These are phyloP conservation scores for Chaenodraco wilsoni DNA, from an alignment of 2,797 vertebrate genomes.

Conservation along the genomic window DNA sequence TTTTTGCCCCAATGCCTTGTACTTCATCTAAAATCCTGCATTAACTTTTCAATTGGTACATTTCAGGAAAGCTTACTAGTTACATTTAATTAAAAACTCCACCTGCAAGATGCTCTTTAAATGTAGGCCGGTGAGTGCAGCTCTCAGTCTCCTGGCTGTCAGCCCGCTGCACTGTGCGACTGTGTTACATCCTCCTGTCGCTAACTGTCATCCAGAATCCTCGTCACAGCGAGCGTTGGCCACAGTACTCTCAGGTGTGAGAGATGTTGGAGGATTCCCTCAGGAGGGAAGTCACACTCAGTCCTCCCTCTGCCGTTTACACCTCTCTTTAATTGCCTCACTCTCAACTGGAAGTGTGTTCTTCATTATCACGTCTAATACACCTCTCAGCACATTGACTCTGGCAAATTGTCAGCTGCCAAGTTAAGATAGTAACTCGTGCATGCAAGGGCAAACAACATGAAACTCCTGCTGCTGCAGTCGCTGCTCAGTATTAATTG, in stretches of 20 bases:
- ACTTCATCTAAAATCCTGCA: not conserved
- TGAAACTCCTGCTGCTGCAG: constrained; percentile 44
- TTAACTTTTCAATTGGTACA: not conserved
- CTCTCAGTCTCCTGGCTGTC: constrained; percentile 28
- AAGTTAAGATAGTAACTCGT: constrained; percentile 58
- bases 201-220: constrained; percentile 55
- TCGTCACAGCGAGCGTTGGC: constrained; percentile 32
- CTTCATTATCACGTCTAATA: constrained; percentile 84
- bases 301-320: constrained; percentile 73
- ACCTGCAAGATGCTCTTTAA: constrained; percentile 4
- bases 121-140: not conserved
- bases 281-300: constrained; percentile 72
- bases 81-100: not conserved
- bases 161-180: constrained; percentile 4
- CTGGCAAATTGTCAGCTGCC: constrained; percentile 77
- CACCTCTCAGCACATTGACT: constrained; percentile 80
- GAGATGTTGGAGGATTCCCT: constrained; percentile 69
- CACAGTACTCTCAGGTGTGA: constrained; percentile 75
- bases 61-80: not conserved
- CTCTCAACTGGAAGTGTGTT: constrained; percentile 77
- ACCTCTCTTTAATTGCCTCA: constrained; percentile 77
- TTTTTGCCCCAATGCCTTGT: no score
- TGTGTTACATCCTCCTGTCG: constrained; percentile 60
- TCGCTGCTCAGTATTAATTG: constrained; percentile 43
- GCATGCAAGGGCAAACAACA: constrained; percentile 52